These are phyloP conservation scores for Myzus persicae DNA, from an alignment of 1,140 invertebrate genomes.

Conservation along the genomic window DNA sequence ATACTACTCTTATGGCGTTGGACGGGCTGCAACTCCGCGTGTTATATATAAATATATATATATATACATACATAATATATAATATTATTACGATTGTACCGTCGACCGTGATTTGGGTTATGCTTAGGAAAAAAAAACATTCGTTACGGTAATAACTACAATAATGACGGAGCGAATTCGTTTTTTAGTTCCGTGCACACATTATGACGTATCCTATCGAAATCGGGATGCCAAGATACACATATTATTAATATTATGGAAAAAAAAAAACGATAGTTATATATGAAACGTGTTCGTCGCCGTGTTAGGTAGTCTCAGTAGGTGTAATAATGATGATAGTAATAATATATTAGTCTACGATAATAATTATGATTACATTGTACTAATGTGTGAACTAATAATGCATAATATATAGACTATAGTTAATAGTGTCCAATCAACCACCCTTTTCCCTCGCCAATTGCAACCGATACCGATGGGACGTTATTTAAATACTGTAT, in stretches of 20 bases:
- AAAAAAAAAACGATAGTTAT: background rate
- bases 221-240: background rate
- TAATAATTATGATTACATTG: background rate
- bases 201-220: background rate
- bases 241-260: background rate
- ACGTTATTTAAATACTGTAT: too few species aligned
- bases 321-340: too few species aligned
- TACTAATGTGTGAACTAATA: background rate
- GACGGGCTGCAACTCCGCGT: background rate
- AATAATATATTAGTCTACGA: too few species aligned
- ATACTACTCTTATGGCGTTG: too few species aligned
- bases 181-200: background rate
- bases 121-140: background rate
- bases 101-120: background rate
- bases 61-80: background rate
- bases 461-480: too few species aligned
- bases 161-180: background rate
- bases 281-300: background rate
- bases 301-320: background rate
- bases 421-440: background rate
- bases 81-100: background rate
- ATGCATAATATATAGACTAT: too few species aligned
- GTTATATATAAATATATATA: background rate
- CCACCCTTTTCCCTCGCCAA: too few species aligned
- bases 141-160: background rate